Conservation (phyloP, 2,888 invertebrate species). For the Drosophila paranaensis region DNA sequence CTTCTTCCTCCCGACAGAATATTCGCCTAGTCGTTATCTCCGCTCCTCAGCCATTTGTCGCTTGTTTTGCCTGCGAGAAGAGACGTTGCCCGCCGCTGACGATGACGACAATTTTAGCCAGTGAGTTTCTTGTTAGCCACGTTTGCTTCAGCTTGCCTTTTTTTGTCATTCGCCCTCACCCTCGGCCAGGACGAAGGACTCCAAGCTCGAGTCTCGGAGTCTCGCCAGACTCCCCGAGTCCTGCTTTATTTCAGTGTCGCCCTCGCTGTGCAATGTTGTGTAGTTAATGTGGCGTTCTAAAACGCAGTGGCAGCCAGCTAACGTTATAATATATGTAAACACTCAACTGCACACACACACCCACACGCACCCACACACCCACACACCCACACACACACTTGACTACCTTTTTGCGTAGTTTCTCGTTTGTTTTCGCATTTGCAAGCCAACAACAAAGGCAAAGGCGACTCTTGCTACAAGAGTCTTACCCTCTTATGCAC, state of each 20-base stretch:
- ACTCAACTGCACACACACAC: slow-evolving; percentile 61
- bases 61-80: slow-evolving; percentile 48
- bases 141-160: slow-evolving; percentile 27
- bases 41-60: not conserved
- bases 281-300: slow-evolving; percentile 79
- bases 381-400: slow-evolving; percentile 19
- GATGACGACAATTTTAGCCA: slow-evolving; percentile 65
- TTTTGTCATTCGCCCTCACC: not conserved
- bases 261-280: slow-evolving; percentile 70
- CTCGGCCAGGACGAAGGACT: not conserved
- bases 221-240: not conserved
- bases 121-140: slow-evolving; percentile 34
- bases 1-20: slow-evolving; percentile 16
- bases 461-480: slow-evolving; percentile 15
- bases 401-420: slow-evolving; percentile 72
- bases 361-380: slow-evolving; percentile 28
- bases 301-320: slow-evolving; percentile 65
- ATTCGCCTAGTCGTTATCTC: slow-evolving; percentile 20
- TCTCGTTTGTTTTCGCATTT: slow-evolving; percentile 75
- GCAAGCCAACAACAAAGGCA: slow-evolving; percentile 31
- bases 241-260: slow-evolving; percentile 24
- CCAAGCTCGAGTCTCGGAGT: slow-evolving; percentile 2
- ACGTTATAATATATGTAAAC: slow-evolving; percentile 73
- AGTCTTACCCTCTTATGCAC: slow-evolving; percentile 9
- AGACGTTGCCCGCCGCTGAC: slow-evolving; percentile 43